These are phyloP conservation scores for Grantiella picta DNA, from an alignment of 2,113 vertebrate genomes.

Conservation along the genomic window DNA sequence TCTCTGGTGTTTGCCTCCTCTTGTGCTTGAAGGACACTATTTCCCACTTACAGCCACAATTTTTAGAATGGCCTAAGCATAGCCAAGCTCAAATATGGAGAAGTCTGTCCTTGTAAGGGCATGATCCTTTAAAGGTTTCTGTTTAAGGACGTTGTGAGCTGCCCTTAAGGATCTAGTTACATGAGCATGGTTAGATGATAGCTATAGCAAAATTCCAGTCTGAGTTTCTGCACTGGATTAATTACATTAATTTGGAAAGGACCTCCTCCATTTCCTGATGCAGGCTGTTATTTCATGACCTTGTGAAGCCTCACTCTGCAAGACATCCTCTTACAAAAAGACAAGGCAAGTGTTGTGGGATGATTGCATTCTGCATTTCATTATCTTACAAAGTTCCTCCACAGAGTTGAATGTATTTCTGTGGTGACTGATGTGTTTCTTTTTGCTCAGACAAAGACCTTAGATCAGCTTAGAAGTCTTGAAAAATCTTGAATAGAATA, in stretches of 20 bases:
- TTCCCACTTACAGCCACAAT: neutral
- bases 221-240: neutral
- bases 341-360: neutral
- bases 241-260: conserved; percentile 22
- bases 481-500: neutral
- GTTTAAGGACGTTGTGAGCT: neutral
- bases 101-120: neutral
- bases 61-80: neutral
- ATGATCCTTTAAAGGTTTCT: neutral
- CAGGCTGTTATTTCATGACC: conserved; percentile 1
- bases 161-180: neutral
- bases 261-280: neutral
- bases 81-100: neutral
- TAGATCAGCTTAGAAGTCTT: neutral
- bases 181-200: neutral
- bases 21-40: neutral
- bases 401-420: neutral
- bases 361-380: neutral
- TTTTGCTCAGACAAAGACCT: neutral
- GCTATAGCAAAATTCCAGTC: neutral
- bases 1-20: neutral
- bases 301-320: neutral
- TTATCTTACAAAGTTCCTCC: neutral
- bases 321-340: neutral
- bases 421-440: neutral